These are phyloP conservation scores for Enteromius argenteus DNA, from an alignment of 2,797 vertebrate genomes.

Conservation along the genomic window DNA sequence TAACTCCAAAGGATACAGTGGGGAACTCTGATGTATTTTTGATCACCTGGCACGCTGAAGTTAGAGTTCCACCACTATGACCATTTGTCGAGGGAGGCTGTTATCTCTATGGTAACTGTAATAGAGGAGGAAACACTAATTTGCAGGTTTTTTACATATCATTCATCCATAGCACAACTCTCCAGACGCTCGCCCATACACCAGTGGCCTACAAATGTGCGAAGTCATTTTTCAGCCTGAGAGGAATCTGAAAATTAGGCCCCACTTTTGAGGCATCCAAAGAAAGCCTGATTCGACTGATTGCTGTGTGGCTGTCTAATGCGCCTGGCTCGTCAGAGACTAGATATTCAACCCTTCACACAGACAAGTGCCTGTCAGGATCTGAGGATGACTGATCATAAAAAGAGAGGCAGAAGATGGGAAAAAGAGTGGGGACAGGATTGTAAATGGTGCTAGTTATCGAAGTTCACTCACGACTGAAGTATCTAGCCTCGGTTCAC, in stretches of 20 bases:
- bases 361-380: constrained; percentile 39
- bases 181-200: neutral
- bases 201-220: constrained; percentile 7
- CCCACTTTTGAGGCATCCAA: constrained; percentile 34
- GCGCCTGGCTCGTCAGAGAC: constrained; percentile 46
- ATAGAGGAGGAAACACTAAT: constrained; percentile 38
- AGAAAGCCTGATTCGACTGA: constrained; percentile 33
- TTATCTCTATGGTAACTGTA: constrained; percentile 47
- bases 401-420: constrained; percentile 26
- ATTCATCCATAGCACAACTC: constrained; percentile 10
- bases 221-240: constrained; percentile 35
- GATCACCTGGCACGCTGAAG: constrained; percentile 38
- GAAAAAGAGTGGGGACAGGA: constrained; percentile 11
- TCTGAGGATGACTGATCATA: constrained; percentile 31
- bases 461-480: constrained; percentile 31
- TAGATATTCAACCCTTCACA: constrained; percentile 44
- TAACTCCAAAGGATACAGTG: constrained; percentile 9
- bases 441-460: constrained; percentile 21
- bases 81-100: constrained; percentile 28
- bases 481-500: neutral
- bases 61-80: constrained; percentile 11
- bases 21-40: constrained; percentile 58
- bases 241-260: constrained; percentile 45
- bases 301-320: constrained; percentile 50
- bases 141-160: constrained; percentile 15